Evolutionary conservation across 2,888 invertebrate species (phyloP).

Genomic region (Eupithecia centaureata): DNA sequence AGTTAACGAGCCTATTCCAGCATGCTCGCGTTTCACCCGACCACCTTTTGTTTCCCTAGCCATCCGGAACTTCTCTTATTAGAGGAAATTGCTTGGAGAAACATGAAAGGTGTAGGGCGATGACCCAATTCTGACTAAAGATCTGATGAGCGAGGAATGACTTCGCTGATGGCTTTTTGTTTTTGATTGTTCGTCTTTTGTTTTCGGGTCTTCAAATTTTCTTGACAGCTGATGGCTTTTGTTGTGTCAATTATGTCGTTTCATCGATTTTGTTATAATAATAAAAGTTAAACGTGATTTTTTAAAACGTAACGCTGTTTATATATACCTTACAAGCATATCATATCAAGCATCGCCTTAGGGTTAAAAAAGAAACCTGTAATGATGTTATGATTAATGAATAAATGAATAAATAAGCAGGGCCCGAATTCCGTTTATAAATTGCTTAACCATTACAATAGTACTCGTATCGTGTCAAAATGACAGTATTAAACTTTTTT

Average conservation of each 20-base stretch:
- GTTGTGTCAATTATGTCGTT: constrained; percentile 3
- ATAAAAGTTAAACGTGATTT: not conserved
- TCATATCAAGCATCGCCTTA: no score
- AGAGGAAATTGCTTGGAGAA: constrained; percentile 67
- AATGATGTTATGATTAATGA: no score
- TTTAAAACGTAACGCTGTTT: no score
- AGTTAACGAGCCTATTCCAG: constrained; percentile 79
- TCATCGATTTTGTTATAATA: not conserved
- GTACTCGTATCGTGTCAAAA: no score
- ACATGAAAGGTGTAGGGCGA: constrained; percentile 60
- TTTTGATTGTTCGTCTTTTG: constrained; percentile 10
- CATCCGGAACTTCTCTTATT: constrained; percentile 66
- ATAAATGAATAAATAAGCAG: no score
- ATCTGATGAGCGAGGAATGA: constrained; percentile 48
- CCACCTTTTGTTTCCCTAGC: constrained; percentile 68
- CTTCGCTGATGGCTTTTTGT: constrained; percentile 49
- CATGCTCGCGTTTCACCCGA: constrained; percentile 62
- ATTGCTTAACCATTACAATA: no score
- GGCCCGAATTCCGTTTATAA: no score
- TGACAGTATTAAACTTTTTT: no score
- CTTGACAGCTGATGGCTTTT: constrained; percentile 1
- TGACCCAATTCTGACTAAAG: constrained; percentile 60
- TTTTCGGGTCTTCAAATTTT: constrained; percentile 5
- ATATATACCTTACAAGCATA: no score
- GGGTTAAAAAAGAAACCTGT: no score